Evolutionary conservation across 2,113 vertebrate genomes (phyloP).

Genomic region (Kryptolebias marmoratus): DNA sequence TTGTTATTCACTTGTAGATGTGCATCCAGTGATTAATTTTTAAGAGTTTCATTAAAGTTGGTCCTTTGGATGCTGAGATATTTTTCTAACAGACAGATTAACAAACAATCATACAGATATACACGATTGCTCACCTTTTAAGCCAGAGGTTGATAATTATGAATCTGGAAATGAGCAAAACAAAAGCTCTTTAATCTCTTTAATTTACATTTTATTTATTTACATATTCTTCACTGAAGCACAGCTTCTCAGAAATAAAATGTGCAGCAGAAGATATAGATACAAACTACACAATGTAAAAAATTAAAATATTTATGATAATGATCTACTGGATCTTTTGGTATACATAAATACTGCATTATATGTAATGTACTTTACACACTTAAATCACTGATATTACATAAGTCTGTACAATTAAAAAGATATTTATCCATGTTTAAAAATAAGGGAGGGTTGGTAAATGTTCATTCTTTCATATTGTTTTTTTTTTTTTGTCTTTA

Average conservation of each 20-base stretch:
- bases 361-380: not conserved
- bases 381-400: not conserved
- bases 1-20: no score
- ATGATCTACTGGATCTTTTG: not conserved
- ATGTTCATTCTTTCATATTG: not conserved
- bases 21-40: no score
- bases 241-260: slow-evolving; percentile 42
- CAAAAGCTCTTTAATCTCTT: not conserved
- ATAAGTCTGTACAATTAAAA: slow-evolving; percentile 14
- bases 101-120: no score
- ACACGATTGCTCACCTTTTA: no score
- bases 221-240: slow-evolving; percentile 39
- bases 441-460: not conserved
- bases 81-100: no score
- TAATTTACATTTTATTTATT: slow-evolving; percentile 1
- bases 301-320: not conserved
- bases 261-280: slow-evolving; percentile 19
- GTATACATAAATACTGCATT: not conserved
- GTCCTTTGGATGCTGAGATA: no score
- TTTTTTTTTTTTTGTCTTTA: slow-evolving; percentile 39
- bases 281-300: not conserved
- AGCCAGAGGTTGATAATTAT: not conserved
- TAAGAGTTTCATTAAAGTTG: no score
- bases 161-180: not conserved
- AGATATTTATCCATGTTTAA: not conserved